Evolutionary conservation across 2,888 invertebrate species (phyloP), one percentile per base, ranked within the genome.

Genomic region (Dioctria linearis): DNA sequence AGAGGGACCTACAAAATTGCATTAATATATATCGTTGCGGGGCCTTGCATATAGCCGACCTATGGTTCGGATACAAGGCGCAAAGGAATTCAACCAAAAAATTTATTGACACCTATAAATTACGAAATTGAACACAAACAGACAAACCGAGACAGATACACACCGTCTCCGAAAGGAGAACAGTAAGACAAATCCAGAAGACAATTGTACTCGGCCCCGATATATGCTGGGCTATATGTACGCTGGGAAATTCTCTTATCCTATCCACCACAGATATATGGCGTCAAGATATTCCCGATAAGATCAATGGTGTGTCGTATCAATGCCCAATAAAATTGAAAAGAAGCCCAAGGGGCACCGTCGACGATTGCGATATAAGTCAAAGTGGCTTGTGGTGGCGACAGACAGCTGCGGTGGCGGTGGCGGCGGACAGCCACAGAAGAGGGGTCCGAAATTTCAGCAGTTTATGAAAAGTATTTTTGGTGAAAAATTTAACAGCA

Each of bases 201-300:
- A 80, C 80, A 71, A 80, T 80, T 80, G 73, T 65, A 40, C 63
- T 40, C 61, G 49, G 59, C 51, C n/a, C 37, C 40, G 39, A 46
- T 46, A 46, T 46, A 6, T 46, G 46, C 46, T 40, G 39, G 63
- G 39, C 25, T 25, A 25, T 25, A 25, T 63, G 46, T 65, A 78
- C 49, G 78, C 51, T 78, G 78, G 65, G 80, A 80, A 80, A 71
- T 75, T 25, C 25, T 75, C 65, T 81, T 80, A 79, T 79, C 80
- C 80, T 54, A 75, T 79, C 40, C 69, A 73, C 40, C 69, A 73
- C 84, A 84, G 85, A 85, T 86, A 85, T 86, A 86, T 87, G 87
- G 87, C 87, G 87, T 87, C 87, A 87, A 87, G 87, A 87, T 87
- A 86, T 86, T 85, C 84, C 84, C 85, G 86, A 87, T 86, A 87